A percentile compares a stretch with the other conserved stretches of the same genome.
These are phyloP conservation scores for Xestia xanthographa DNA, from an alignment of 2,888 invertebrate species.

Conservation along the genomic window DNA sequence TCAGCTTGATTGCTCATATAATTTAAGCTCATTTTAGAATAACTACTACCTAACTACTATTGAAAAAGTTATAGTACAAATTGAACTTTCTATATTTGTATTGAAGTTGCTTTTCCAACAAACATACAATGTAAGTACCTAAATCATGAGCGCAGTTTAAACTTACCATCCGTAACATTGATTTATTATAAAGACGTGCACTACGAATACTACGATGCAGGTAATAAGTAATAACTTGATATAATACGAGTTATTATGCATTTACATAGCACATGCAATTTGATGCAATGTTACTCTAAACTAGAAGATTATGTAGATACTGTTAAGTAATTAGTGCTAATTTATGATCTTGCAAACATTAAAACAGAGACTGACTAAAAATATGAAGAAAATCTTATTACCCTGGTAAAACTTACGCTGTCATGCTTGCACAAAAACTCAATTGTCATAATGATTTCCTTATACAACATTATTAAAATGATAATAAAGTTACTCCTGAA, in stretches of 20 bases:
- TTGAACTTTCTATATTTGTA: not conserved
- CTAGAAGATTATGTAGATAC: constrained; percentile 1
- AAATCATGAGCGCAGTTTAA: not conserved
- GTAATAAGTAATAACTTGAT: not conserved
- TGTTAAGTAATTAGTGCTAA: not conserved
- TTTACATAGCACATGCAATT: constrained; percentile 2
- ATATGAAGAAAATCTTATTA: not conserved
- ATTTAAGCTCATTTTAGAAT: not conserved
- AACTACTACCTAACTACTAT: not conserved
- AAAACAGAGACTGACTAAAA: not conserved
- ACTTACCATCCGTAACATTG: not conserved
- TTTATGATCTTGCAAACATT: constrained; percentile 14
- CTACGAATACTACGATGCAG: not conserved
- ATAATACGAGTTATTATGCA: constrained; percentile 10
- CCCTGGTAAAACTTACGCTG: not conserved
- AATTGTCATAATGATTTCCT: not conserved
- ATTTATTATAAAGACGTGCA: constrained; percentile 18
- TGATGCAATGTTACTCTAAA: not conserved
- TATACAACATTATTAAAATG: not conserved
- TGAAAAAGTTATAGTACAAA: not conserved
- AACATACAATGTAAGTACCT: not conserved
- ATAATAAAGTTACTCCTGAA: not conserved
- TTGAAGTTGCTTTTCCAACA: not conserved
- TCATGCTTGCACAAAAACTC: not conserved
- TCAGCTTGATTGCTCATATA: not conserved